These are phyloP conservation scores for Peromyscus nudipes DNA, from an alignment of 2,797 vertebrate species.

Conservation along the genomic window DNA sequence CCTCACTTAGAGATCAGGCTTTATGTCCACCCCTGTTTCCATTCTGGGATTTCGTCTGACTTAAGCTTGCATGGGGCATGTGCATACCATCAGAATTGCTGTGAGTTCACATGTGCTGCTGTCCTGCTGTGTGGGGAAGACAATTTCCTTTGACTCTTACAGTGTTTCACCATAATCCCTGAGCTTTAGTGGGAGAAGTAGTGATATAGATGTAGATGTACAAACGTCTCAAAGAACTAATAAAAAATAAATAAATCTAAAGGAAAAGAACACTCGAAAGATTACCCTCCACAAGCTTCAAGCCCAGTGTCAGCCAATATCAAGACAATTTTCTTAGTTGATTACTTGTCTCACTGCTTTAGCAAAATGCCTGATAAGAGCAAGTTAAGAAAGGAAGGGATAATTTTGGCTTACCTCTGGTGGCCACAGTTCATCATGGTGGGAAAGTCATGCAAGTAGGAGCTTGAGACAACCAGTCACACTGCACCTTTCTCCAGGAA, in stretches of 20 bases:
- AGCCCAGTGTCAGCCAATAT: not conserved
- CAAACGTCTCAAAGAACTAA: not conserved
- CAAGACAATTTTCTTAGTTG: not conserved
- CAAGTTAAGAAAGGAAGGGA: too few relatives aligned
- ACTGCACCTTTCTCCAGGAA: too few relatives aligned
- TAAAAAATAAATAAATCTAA: not conserved
- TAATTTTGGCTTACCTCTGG: not conserved
- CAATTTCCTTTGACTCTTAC: not conserved
- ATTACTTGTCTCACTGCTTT: not conserved
- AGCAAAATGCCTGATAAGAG: not conserved
- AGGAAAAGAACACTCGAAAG: not conserved
- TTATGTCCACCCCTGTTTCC: not conserved
- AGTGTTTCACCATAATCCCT: not conserved
- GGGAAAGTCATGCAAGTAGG: not conserved
- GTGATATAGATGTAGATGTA: not conserved
- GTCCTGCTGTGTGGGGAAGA: not conserved
- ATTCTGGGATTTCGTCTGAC: not conserved
- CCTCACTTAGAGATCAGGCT: not conserved
- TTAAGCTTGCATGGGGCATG: not conserved
- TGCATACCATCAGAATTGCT: not conserved
- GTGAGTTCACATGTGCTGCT: too few relatives aligned
- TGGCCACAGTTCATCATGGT: not conserved
- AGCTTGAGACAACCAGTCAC: not conserved
- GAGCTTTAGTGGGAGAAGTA: not conserved
- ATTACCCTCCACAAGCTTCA: not conserved